Evolutionary conservation across 2,888 invertebrate species (phyloP), one percentile per base, ranked within the genome.

Genomic region (Archips crataeganus): DNA sequence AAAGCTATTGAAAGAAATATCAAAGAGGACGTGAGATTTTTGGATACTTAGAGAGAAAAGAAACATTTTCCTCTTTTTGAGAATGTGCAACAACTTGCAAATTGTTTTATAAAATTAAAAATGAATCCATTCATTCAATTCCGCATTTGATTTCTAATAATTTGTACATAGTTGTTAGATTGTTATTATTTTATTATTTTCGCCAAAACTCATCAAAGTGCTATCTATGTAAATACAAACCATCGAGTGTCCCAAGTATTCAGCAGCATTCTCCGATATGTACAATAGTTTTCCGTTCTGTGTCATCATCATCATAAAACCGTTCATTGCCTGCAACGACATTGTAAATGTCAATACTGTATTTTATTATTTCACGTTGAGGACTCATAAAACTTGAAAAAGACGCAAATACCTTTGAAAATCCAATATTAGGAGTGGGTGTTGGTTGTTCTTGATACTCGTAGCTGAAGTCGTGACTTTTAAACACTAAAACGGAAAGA

Each of bases 171-270:
- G 23, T 23, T 23, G n/a, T 23, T 23, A 23, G 23, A 23, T 23
- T 23, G 23, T 23, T 23, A 23, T 1, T 23, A 23, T 1, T 23
- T 23, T 23, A 23, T 23, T 23, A 23, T 23, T 23, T 23, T 1
- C 23, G 23, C 23, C 23, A 23, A 23, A 23, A 23, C 23, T 1
- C 23, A 23, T 23, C 23, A 23, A 45, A 45, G 45, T 49, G 4
- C 13, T 3, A 49, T n/a, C 13, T 3, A 49, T n/a, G n/a, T n/a
- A n/a, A 47, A 65, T 79, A 86, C 90, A 75, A 81, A 99, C 99
- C 98, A 99, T 99, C 71, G 99, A 99, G 95, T 99, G 99, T 82
- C 99, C 99, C 88, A 99, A 96, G 95, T 99, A 99, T 94, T 99
- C 99, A 54, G 99, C 99, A 71, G 99, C 99, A 92, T 99, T 99